Conservation (phyloP, 2,797 vertebrate species). For the Cygnus olor region DNA sequence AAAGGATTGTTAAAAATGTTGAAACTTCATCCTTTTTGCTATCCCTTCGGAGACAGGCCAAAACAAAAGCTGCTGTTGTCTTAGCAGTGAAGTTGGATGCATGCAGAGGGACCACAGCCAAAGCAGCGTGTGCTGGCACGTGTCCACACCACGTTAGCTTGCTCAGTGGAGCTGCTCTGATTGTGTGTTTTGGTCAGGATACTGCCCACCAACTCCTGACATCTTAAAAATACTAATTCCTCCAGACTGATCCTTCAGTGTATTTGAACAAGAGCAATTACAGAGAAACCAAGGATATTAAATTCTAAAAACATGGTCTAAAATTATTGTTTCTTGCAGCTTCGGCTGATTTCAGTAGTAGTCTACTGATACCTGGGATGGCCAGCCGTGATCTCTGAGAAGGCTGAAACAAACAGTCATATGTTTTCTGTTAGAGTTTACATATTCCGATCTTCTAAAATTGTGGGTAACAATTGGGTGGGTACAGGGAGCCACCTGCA, state of each 20-base stretch:
- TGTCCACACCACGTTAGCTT: fast-evolving
- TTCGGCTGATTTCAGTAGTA: neutral
- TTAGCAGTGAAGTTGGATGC: neutral
- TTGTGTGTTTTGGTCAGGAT: neutral
- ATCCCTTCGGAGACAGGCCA: neutral
- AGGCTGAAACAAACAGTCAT: neutral
- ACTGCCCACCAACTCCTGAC: neutral
- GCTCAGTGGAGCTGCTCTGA: neutral
- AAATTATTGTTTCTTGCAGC: neutral
- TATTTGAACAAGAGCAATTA: neutral
- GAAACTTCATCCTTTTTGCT: neutral
- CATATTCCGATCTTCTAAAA: neutral
- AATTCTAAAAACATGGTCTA: neutral
- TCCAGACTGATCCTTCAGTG: neutral
- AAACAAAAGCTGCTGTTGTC: neutral
- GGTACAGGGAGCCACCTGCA: neutral
- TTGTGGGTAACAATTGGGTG: neutral
- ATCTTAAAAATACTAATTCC: neutral
- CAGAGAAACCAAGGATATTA: neutral
- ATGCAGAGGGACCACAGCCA: fast-evolving
- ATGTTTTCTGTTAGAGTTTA: too few species aligned
- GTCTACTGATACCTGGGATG: neutral
- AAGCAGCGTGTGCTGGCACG: fast-evolving
- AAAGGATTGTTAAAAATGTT: neutral
- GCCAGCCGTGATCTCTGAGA: neutral